Evolutionary conservation across 2,113 vertebrate genomes (phyloP).

Genomic region (Pleuronectes platessa): DNA sequence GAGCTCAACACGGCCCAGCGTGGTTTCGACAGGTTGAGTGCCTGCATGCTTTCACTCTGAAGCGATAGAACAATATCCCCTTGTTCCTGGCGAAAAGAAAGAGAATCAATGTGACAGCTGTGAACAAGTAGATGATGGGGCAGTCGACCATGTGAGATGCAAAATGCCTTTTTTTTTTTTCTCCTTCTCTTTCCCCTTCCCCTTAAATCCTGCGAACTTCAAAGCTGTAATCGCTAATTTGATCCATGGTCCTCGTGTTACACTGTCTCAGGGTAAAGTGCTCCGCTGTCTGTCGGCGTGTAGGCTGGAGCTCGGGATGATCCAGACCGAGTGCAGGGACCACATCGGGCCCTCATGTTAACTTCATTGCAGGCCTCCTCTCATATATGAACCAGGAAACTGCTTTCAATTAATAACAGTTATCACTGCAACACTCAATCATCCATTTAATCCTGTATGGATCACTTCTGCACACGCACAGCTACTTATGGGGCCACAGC

Average conservation of each 20-base stretch:
- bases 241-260: conserved; percentile 54
- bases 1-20: conserved; percentile 61
- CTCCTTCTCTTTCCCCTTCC: background rate
- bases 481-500: background rate
- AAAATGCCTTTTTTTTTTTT: conserved; percentile 39
- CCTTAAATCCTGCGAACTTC: conserved; percentile 61
- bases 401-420: conserved; percentile 33
- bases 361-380: conserved; percentile 13
- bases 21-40: conserved; percentile 75
- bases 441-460: conserved; percentile 5
- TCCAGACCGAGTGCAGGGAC: background rate
- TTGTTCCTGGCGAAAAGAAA: conserved; percentile 66
- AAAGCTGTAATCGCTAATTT: conserved; percentile 74
- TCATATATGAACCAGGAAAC: conserved; percentile 22
- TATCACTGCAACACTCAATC: conserved; percentile 5
- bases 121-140: conserved; percentile 71
- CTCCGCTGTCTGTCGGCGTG: conserved; percentile 38
- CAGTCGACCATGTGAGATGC: conserved; percentile 67
- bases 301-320: background rate
- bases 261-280: background rate
- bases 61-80: conserved; percentile 70
- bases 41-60: conserved; percentile 73
- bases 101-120: conserved; percentile 72
- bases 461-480: background rate
- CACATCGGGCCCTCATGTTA: conserved; percentile 2